Evolutionary conservation across 2,113 vertebrate species (phyloP), one percentile per base, ranked within the genome.

Genomic region (Rhinolophus sinicus): DNA sequence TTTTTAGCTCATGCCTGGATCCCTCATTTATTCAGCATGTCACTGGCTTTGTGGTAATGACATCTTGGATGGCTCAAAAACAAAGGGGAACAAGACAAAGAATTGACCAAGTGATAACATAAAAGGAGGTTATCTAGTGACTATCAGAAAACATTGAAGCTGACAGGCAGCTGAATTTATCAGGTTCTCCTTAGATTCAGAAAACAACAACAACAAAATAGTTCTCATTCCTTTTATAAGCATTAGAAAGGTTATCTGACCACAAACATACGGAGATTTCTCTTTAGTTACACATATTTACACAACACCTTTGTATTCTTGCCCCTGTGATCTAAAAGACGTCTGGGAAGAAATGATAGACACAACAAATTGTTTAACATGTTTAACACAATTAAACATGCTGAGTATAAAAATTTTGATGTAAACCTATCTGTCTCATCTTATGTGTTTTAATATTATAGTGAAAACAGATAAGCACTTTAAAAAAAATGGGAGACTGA

Each of bases 101-200:
- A 16, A 70, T 69, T n/a, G 14, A 77, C 44, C 5, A 64, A 92
- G 75, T 26, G 52, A 8, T 92, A 97, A 91, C 73, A 92, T 87
- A 35, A 97, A 96, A 95, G 62, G 80, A 95, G 56, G 65, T 58
- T 93, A 97, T 97, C 98, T 97, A 93, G 98, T 97, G 97, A 98
- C 83, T 91, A 96, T 91, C 95, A 97, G 95, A 75, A 96, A 96
- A 96, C 96, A 97, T 8, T 4, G 92, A 95, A 87, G 72, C 92
- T 77, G 75, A 40, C 87, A 93, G 88, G 54, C 21, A 86, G 88
- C 86, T 89, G 92, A 62, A 72, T 94, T 76, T 70, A 94, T 90
- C 96, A 97, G 60, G 95, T 96, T 98, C 97, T 95, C 80, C 82
- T 69, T 88, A 82, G 83, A 95, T 77, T 44, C 62, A 90, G 70